Evolutionary conservation across 2,888 invertebrate genomes (phyloP).

Genomic region (Dyspetes luteomarginatus): DNA sequence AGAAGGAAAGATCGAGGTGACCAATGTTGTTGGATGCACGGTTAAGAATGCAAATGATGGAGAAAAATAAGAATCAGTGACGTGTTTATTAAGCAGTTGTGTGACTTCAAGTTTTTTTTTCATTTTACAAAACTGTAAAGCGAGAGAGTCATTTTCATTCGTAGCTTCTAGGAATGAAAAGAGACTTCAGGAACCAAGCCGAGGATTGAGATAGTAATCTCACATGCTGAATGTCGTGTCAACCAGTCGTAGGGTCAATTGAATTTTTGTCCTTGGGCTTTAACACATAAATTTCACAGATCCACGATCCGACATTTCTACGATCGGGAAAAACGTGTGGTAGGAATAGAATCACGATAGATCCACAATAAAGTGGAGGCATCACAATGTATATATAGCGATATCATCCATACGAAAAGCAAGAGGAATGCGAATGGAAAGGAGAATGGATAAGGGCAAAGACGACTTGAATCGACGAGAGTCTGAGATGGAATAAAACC

Average conservation of each 20-base stretch:
- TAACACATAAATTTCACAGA: conserved; percentile 67
- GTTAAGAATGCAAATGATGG: not conserved
- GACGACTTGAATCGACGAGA: conserved; percentile 62
- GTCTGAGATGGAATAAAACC: conserved; percentile 36
- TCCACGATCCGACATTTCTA: conserved; percentile 64
- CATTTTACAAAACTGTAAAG: too few species aligned
- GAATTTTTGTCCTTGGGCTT: not conserved
- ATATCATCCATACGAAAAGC: too few species aligned
- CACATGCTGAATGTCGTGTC: too few species aligned
- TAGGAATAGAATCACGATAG: conserved; percentile 54
- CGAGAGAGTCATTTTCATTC: too few species aligned
- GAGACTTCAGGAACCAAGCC: too few species aligned
- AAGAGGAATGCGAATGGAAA: conserved; percentile 33
- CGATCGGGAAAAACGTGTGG: too few species aligned
- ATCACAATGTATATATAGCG: too few species aligned
- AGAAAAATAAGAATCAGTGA: not conserved
- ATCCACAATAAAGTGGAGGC: conserved; percentile 25
- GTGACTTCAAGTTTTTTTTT: too few species aligned
- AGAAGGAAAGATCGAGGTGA: not conserved
- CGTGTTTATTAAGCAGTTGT: not conserved
- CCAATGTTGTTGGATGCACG: not conserved
- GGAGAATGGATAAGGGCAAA: conserved; percentile 58
- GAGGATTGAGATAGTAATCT: too few species aligned
- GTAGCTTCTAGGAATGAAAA: too few species aligned
- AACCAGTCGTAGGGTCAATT: too few species aligned